A percentile compares a stretch with the other conserved stretches of the same genome.
Conservation (phyloP, 37 sponge, comb jelly and placozoan genomes). For the Chondrilla cf. caribensis region DNA sequence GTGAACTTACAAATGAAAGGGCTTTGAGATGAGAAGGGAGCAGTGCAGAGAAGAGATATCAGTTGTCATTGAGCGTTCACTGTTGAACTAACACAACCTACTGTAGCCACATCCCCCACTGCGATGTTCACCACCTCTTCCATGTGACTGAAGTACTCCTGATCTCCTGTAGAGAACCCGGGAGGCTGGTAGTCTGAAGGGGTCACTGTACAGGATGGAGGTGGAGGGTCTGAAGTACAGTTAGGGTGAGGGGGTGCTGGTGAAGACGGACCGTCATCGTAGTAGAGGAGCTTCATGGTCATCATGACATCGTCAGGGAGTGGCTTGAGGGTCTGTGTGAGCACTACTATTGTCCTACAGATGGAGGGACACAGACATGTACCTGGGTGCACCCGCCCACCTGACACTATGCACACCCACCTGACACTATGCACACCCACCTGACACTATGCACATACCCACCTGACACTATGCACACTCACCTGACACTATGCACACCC, state of each 20-base stretch:
- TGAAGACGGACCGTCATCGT: slow-evolving; percentile 59
- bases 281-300: slow-evolving; percentile 92
- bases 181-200: slow-evolving; percentile 87
- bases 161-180: slow-evolving; percentile 54
- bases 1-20: slow-evolving; percentile 36
- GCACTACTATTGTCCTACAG: slow-evolving; percentile 80
- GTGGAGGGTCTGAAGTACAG: background rate
- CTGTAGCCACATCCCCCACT: slow-evolving; percentile 73
- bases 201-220: slow-evolving; percentile 48
- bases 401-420: too few relatives aligned
- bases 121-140: slow-evolving; percentile 57
- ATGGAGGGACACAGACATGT: background rate
- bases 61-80: too few relatives aligned
- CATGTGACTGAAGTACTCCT: slow-evolving; percentile 55
- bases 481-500: too few relatives aligned
- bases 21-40: slow-evolving; percentile 5
- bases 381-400: too few relatives aligned
- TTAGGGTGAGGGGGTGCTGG: background rate
- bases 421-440: too few relatives aligned
- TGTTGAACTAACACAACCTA: too few relatives aligned
- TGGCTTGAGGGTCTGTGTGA: slow-evolving; percentile 89
- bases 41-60: background rate
- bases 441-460: too few relatives aligned
- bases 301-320: slow-evolving; percentile 87
- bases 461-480: too few relatives aligned